Conservation (phyloP, 2,797 vertebrate genomes). For the Epinephelus awoara region DNA sequence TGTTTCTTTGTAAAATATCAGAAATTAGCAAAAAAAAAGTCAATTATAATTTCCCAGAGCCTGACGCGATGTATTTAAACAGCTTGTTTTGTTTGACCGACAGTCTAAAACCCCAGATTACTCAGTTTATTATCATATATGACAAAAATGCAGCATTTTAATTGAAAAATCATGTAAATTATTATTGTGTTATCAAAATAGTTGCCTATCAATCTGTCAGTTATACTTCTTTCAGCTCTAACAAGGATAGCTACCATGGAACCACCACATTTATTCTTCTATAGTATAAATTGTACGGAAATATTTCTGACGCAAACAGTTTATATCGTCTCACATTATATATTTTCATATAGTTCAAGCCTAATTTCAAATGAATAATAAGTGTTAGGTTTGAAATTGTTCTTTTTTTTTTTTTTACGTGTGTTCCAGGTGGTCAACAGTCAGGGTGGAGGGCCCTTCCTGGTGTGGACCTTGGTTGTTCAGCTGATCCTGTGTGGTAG, state of each 20-base stretch:
- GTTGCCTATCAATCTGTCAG: neutral
- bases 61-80: neutral
- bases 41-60: neutral
- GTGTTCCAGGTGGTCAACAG: slow-evolving; percentile 54
- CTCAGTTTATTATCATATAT: neutral
- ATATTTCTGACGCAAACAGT: neutral
- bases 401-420: neutral
- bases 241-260: neutral
- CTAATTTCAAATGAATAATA: neutral
- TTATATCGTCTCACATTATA: neutral
- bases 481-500: slow-evolving; percentile 71
- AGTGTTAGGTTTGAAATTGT: neutral
- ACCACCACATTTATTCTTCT: neutral
- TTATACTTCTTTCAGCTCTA: neutral
- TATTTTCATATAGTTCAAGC: neutral
- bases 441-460: slow-evolving; percentile 28
- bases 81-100: neutral
- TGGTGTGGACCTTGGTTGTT: slow-evolving; percentile 69
- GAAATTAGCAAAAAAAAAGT: too few relatives aligned
- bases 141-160: neutral
- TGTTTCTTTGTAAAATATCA: too few relatives aligned
- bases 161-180: too few relatives aligned
- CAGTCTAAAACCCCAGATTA: neutral
- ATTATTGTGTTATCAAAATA: neutral
- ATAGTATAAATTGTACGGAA: too few relatives aligned